A percentile compares a stretch with the other conserved stretches of the same genome.
phyloP scores from a whole-genome alignment of 35 echinoderm and acorn worm species.

The Strongylocentrotus purpuratus region DNA sequence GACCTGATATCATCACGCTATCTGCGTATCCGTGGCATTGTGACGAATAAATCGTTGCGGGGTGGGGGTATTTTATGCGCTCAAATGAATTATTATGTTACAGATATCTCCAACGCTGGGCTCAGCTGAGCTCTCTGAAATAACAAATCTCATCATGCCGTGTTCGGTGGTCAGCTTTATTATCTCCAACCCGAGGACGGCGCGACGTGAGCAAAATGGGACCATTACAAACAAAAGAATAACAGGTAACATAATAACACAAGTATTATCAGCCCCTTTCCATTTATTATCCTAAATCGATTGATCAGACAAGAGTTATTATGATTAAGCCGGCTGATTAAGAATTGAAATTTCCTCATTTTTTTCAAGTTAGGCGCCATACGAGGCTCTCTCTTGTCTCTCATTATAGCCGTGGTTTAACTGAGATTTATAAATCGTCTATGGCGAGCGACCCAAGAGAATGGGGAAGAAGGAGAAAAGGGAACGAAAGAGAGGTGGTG shows the following conservation, averaged over 20 bases:
- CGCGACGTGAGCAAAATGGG: slow-evolving; percentile 13
- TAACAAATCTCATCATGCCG: slow-evolving; percentile 37
- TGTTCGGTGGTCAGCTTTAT: slow-evolving; percentile 25
- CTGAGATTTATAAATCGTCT: neutral
- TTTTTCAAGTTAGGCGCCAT: neutral
- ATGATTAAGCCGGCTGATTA: slow-evolving; percentile 47
- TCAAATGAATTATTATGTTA: slow-evolving; percentile 42
- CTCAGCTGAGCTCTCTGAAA: slow-evolving; percentile 50
- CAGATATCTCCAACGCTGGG: slow-evolving; percentile 35
- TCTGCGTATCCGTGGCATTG: neutral
- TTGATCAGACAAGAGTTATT: slow-evolving; percentile 32
- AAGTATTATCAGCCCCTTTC: neutral
- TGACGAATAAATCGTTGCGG: slow-evolving; percentile 41
- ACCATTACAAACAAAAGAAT: slow-evolving; percentile 19
- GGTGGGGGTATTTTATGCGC: slow-evolving; percentile 39
- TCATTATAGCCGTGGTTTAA: neutral
- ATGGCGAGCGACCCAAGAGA: too few species aligned
- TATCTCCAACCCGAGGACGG: slow-evolving; percentile 28
- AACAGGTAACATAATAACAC: slow-evolving; percentile 28
- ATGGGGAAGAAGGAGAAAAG: too few species aligned
- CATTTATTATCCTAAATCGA: slow-evolving; percentile 6
- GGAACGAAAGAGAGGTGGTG: too few species aligned
- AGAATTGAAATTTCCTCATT: neutral
- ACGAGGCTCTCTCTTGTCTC: neutral
- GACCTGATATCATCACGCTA: neutral